Conservation (phyloP, 1,140 invertebrate genomes). For the Tetragnatha versicolor region DNA sequence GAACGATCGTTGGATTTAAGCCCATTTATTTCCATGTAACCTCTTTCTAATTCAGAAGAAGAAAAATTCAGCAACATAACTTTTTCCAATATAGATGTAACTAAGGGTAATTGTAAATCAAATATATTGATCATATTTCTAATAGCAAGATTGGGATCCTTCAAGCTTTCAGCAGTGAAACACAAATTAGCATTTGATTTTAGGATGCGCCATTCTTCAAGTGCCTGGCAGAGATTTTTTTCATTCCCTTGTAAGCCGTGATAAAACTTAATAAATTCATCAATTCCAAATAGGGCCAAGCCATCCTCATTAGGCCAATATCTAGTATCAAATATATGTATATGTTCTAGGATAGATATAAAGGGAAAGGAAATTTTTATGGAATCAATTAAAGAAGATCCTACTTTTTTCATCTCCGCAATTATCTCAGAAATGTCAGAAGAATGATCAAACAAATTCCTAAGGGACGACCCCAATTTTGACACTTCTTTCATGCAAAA, state of each 20-base stretch:
- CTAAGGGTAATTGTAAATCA: neutral
- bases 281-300: neutral
- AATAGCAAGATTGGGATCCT: neutral
- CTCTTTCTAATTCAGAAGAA: neutral
- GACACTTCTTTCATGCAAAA: neutral
- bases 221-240: neutral
- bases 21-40: constrained; percentile 1
- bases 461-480: neutral
- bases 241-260: neutral
- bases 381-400: too few relatives aligned
- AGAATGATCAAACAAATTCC: neutral
- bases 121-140: neutral
- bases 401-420: too few relatives aligned
- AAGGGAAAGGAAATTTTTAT: too few relatives aligned
- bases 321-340: constrained; percentile 1
- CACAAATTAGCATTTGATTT: neutral
- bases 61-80: constrained; percentile 8
- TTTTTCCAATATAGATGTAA: neutral
- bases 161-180: neutral
- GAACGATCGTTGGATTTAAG: constrained; percentile 4
- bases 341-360: neutral
- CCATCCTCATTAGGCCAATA: neutral
- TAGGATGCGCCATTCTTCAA: neutral
- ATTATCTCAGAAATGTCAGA: neutral
- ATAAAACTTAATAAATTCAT: neutral